These are phyloP conservation scores for Chiloscyllium plagiosum DNA, from an alignment of 2,113 vertebrate species.

Conservation along the genomic window DNA sequence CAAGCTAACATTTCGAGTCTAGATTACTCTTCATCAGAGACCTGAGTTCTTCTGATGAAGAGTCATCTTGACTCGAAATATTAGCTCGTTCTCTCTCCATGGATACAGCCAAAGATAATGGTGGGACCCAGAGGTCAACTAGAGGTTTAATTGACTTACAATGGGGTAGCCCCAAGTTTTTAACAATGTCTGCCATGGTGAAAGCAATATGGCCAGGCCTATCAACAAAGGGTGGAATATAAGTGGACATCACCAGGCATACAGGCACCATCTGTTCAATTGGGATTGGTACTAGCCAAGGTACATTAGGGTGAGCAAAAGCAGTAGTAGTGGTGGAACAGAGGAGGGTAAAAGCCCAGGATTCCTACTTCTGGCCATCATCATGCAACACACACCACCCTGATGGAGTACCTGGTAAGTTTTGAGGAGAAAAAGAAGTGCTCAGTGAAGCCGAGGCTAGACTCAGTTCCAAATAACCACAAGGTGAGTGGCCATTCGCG, in stretches of 20 bases:
- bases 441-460: neutral
- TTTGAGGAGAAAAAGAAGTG: neutral
- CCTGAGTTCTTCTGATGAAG: too few species aligned
- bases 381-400: neutral
- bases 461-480: neutral
- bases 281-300: neutral
- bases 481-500: neutral
- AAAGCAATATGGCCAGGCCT: neutral
- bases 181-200: neutral
- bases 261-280: neutral
- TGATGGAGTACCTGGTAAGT: neutral
- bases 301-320: neutral
- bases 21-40: too few species aligned
- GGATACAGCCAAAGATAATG: neutral
- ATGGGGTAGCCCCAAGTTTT: neutral
- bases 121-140: neutral
- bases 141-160: neutral
- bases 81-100: too few species aligned
- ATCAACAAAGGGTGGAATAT: too few species aligned
- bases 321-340: neutral
- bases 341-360: neutral
- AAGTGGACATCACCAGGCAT: neutral
- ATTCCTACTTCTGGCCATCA: neutral
- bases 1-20: too few species aligned
- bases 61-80: too few species aligned